These are phyloP conservation scores for Rhodeus uyekii DNA, from an alignment of 2,797 vertebrate genomes.

Conservation along the genomic window DNA sequence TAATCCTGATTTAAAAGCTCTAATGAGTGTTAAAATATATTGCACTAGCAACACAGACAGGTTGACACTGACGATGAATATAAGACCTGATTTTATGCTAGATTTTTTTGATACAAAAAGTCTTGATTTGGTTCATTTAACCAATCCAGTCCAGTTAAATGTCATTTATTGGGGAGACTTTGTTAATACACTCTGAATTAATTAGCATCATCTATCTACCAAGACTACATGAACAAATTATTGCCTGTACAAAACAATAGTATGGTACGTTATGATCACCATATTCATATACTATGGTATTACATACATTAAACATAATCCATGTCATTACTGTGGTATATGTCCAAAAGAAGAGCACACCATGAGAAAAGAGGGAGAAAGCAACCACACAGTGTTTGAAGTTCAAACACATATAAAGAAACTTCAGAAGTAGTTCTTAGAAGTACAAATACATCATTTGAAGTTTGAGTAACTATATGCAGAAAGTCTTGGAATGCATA, in stretches of 20 bases:
- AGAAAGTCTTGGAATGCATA: background rate
- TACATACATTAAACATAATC: background rate
- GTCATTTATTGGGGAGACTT: background rate
- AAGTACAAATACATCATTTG: slow-evolving; percentile 12
- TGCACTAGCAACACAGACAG: background rate
- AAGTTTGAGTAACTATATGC: slow-evolving; percentile 11
- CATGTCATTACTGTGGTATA: background rate
- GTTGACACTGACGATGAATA: background rate
- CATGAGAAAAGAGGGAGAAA: background rate
- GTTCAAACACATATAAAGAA: background rate
- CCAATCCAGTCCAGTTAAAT: background rate
- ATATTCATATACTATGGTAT: background rate
- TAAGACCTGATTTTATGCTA: background rate
- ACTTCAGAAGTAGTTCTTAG: background rate
- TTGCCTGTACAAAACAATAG: background rate
- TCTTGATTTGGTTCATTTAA: background rate
- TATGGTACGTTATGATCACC: background rate
- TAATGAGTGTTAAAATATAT: slow-evolving; percentile 10
- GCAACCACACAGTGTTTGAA: slow-evolving; percentile 16
- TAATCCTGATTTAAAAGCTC: slow-evolving; percentile 28
- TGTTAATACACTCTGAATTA: background rate
- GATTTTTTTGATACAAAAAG: background rate
- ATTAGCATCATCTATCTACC: background rate
- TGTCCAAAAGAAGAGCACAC: slow-evolving; percentile 8
- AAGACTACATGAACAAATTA: background rate